phyloP scores from a whole-genome alignment of 2,888 invertebrate genomes.

The Ceramica pisi region DNA sequence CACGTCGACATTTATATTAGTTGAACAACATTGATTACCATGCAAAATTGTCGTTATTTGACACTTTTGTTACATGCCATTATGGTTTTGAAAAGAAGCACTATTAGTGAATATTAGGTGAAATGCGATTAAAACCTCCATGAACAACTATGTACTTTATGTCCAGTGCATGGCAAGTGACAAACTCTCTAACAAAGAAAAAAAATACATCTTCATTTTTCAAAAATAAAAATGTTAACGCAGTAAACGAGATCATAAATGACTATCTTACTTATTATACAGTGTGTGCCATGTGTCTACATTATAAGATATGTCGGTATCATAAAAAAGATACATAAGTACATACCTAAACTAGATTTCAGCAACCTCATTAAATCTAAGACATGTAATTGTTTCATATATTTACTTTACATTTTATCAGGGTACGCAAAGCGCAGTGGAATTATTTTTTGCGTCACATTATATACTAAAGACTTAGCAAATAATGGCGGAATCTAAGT shows the following conservation, averaged over 20 bases:
- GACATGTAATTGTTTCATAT: conserved; percentile 38
- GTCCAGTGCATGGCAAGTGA: not conserved
- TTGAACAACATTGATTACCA: conserved; percentile 1
- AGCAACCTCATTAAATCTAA: conserved; percentile 56
- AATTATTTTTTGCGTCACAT: conserved; percentile 61
- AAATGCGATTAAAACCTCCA: not conserved
- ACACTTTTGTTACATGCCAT: conserved; percentile 1
- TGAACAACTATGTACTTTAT: not conserved
- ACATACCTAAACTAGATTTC: conserved; percentile 40
- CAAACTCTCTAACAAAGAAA: not conserved
- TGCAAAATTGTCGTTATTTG: conserved; percentile 10
- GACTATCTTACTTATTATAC: conserved; percentile 6
- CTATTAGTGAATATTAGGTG: not conserved
- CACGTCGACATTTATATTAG: conserved; percentile 26
- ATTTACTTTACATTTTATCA: conserved; percentile 63
- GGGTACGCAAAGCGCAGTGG: conserved; percentile 42
- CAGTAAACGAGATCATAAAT: conserved; percentile 28
- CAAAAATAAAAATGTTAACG: not conserved
- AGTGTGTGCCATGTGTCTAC: not conserved
- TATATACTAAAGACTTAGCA: conserved; percentile 42
- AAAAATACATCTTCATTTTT: not conserved
- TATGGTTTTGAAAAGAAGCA: not conserved
- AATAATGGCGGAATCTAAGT: conserved; percentile 46
- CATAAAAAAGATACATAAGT: conserved; percentile 30
- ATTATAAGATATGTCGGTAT: conserved; percentile 5